Conservation (phyloP, 2,113 vertebrate species). For the Ophiodon elongatus region DNA sequence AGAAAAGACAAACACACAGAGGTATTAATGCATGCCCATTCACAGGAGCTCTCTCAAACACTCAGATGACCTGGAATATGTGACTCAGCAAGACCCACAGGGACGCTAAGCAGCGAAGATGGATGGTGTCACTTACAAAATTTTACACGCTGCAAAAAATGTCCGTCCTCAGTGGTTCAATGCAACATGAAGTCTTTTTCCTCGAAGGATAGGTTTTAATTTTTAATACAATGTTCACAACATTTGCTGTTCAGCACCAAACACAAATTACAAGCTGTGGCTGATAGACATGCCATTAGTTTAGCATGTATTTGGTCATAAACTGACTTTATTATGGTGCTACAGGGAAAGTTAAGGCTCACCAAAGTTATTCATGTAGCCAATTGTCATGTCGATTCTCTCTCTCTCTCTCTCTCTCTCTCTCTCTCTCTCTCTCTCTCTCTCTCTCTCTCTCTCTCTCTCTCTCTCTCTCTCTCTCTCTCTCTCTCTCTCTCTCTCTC, state of each 20-base stretch:
- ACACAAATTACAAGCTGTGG: neutral
- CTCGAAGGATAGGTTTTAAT: neutral
- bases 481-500: neutral
- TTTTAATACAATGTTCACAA: neutral
- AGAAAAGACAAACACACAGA: no score
- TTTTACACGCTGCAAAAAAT: conserved; percentile 18
- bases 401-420: no score
- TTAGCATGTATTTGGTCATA: neutral
- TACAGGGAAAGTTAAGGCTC: no score
- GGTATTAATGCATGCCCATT: conserved; percentile 22
- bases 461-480: neutral
- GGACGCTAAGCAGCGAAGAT: conserved; percentile 25
- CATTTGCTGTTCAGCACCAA: neutral
- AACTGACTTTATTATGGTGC: neutral
- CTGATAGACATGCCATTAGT: neutral
- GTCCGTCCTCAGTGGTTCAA: neutral
- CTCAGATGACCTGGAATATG: conserved; percentile 50
- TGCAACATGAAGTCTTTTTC: neutral
- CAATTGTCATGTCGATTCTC: no score
- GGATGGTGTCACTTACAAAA: conserved; percentile 49
- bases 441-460: neutral
- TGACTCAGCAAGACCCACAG: conserved; percentile 69
- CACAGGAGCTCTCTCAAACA: conserved; percentile 7
- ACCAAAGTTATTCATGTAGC: no score
- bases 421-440: no score